Evolutionary conservation across 2,113 vertebrate genomes (phyloP).

Genomic region (Rhodinocichla rosea): DNA sequence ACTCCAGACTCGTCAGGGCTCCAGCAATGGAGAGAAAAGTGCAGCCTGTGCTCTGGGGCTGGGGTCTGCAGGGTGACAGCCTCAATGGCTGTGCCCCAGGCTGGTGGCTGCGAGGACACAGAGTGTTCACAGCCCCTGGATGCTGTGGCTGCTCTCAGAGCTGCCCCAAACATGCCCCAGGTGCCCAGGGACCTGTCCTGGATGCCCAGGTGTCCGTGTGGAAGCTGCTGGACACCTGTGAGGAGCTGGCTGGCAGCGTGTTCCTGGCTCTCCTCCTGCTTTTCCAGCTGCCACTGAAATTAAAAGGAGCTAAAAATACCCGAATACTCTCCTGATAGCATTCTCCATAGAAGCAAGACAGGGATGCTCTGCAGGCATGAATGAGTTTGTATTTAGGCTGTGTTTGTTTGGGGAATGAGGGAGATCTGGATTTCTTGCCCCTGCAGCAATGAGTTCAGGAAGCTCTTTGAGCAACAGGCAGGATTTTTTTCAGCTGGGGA

Average conservation of each 20-base stretch:
- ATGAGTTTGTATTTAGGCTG: background rate
- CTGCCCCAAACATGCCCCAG: background rate
- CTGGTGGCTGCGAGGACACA: fast-evolving
- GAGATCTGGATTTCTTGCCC: background rate
- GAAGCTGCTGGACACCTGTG: background rate
- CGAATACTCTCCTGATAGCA: background rate
- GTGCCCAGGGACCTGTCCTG: background rate
- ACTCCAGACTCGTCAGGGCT: background rate
- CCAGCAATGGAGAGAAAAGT: background rate
- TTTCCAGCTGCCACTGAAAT: constrained; percentile 26
- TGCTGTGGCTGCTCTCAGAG: background rate
- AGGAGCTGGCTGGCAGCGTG: background rate
- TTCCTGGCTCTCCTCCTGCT: background rate
- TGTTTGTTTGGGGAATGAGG: background rate
- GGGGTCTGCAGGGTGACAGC: background rate
- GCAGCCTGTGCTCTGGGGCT: background rate
- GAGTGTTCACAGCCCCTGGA: background rate
- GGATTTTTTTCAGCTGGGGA: background rate
- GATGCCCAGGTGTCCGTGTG: fast-evolving
- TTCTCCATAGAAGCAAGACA: background rate
- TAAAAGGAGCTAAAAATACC: constrained; percentile 45
- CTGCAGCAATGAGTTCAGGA: background rate
- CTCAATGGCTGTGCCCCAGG: background rate
- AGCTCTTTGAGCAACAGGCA: background rate
- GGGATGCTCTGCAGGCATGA: background rate